phyloP scores from a whole-genome alignment of 1,140 invertebrate species.

The Manduca sexta region DNA sequence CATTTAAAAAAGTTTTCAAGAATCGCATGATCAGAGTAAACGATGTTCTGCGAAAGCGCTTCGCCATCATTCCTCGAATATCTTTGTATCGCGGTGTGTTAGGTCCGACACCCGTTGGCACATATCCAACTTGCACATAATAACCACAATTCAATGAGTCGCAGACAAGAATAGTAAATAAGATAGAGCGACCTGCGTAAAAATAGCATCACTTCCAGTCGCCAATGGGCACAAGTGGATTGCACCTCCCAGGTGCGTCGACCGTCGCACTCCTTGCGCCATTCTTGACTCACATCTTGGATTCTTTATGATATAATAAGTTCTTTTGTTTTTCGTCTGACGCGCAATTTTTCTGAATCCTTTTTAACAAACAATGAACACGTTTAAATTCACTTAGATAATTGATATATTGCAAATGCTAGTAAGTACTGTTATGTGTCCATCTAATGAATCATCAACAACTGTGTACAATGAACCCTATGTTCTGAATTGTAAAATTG shows the following conservation, averaged over 20 bases:
- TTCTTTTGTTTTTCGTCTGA: neutral
- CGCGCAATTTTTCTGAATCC: no score
- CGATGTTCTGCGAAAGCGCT: conserved; percentile 45
- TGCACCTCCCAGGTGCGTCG: conserved; percentile 63
- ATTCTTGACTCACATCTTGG: neutral
- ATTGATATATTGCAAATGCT: conserved; percentile 4
- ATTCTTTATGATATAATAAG: conserved; percentile 6
- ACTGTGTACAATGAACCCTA: conserved; percentile 54
- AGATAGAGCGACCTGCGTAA: conserved; percentile 67
- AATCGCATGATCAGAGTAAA: conserved; percentile 16
- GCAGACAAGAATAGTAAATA: conserved; percentile 72
- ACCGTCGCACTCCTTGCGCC: conserved; percentile 40
- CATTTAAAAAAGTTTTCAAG: neutral
- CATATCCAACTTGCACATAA: conserved; percentile 69
- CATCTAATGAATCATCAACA: conserved; percentile 47
- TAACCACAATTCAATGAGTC: conserved; percentile 73
- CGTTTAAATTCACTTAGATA: neutral
- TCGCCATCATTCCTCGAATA: conserved; percentile 62
- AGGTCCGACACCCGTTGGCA: conserved; percentile 55
- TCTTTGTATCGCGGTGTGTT: conserved; percentile 60
- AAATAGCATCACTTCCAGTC: conserved; percentile 68
- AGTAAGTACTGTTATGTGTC: conserved; percentile 35
- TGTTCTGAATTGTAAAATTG: conserved; percentile 49
- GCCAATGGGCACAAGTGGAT: conserved; percentile 45
- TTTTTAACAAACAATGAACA: no score